Evolutionary conservation across 2,888 invertebrate species (phyloP), one percentile per base, ranked within the genome.

Genomic region (Pandemis corylana): DNA sequence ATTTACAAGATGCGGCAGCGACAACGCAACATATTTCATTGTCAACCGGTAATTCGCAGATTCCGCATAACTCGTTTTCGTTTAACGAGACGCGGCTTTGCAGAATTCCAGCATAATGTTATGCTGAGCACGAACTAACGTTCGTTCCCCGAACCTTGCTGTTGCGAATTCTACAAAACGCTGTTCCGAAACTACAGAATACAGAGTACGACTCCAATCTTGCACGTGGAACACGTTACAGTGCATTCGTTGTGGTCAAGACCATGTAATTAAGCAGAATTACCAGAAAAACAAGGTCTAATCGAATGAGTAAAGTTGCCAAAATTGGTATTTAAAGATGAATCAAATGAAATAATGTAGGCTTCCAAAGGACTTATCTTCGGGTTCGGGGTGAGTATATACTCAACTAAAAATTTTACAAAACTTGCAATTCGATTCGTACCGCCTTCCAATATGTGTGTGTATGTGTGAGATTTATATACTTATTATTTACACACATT

Each of bases 151-250:
- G 74, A 74, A 69, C 61, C 69, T n/a, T 70, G 63, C 66, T 70
- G 70, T 75, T 66, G 66, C 75, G 67, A 75, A 75, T 75, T 71
- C 67, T 53, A 59, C 20, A 63, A 70, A 71, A 67, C 61, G 28
- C 46, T 68, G 46, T 64, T n/a, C 64, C 49, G 42, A 66, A 51
- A 61, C 49, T 51, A 44, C 61, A 66, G 61, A 36, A 15, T 42
- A 59, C 41, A 56, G 63, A 44, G 36, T 46, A 15, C 13, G 28
- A 15, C 0, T 20, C 51, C 51, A 12, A 53, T 62, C 15, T 68
- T 7, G 36, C 56, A 68, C 63, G 68, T 56, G 64, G 68, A 64
- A 73, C 72, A 56, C 68, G 68, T 56, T 56, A 63, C 61, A 51
- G 28, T 28, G 59, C 15, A 63, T 42, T 41, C 6, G 63, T 9